Evolutionary conservation across 2,113 vertebrate species (phyloP).

Genomic region (Maccullochella peelii): DNA sequence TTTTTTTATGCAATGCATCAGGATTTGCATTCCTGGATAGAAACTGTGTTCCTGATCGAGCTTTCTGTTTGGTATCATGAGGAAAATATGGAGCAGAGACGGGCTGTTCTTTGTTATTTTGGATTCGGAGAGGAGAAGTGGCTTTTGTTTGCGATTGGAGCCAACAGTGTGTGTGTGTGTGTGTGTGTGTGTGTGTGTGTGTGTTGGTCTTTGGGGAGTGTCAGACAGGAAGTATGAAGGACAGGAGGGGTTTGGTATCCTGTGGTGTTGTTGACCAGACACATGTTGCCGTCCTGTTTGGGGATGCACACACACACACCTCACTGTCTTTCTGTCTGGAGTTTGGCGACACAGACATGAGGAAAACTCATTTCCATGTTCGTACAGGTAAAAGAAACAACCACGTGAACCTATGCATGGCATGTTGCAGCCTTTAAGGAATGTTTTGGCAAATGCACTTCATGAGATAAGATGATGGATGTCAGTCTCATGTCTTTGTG

Average conservation of each 20-base stretch:
- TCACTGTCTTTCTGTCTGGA: neutral
- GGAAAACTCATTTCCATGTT: neutral
- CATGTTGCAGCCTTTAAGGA: too few species aligned
- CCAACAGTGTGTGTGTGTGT: neutral
- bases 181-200: constrained; percentile 12
- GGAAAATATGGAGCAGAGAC: neutral
- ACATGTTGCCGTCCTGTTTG: constrained; percentile 9
- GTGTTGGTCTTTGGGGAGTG: neutral
- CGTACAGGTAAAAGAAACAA: neutral
- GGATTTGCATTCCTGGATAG: neutral
- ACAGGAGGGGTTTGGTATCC: constrained; percentile 27
- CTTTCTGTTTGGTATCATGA: neutral
- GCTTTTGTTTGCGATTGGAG: constrained; percentile 7
- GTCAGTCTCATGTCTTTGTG: too few species aligned
- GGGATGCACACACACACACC: neutral
- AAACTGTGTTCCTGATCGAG: neutral
- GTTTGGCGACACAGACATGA: too few species aligned
- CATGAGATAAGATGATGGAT: neutral
- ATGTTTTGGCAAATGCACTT: too few species aligned
- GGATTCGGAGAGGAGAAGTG: neutral
- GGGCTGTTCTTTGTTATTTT: neutral
- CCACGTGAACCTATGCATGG: neutral
- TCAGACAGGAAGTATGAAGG: constrained; percentile 15
- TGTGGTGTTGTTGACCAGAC: constrained; percentile 9
- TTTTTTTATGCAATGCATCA: neutral